Conservation (phyloP, 2,888 invertebrate genomes). For the Chrysolina oricalcia region DNA sequence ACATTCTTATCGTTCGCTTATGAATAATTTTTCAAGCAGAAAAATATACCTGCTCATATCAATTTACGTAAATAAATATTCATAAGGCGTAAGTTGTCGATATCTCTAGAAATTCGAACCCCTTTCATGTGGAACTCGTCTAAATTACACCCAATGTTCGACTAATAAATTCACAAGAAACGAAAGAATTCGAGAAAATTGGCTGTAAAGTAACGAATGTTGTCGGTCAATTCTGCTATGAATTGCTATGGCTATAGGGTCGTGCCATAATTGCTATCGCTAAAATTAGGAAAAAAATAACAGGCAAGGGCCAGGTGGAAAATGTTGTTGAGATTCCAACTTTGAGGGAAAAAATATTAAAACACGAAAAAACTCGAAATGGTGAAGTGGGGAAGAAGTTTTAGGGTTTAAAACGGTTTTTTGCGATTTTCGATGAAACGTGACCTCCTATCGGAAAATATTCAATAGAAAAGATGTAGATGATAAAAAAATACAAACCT, state of each 20-base stretch:
- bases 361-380: too few species aligned
- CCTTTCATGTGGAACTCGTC: constrained; percentile 19
- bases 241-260: too few species aligned
- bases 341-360: too few species aligned
- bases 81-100: constrained; percentile 22
- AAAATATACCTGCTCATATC: constrained; percentile 22
- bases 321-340: too few species aligned
- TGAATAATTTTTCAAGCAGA: constrained; percentile 22
- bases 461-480: too few species aligned
- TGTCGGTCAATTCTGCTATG: neutral
- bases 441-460: too few species aligned
- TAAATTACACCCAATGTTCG: constrained; percentile 10
- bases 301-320: too few species aligned
- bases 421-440: too few species aligned
- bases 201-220: neutral
- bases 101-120: constrained; percentile 21
- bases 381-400: too few species aligned
- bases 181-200: neutral
- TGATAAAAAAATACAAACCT: too few species aligned
- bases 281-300: too few species aligned
- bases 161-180: neutral
- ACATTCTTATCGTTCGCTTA: neutral
- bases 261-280: neutral
- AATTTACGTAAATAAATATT: constrained; percentile 24
- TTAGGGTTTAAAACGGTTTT: too few species aligned